Conservation (phyloP, 2,797 vertebrate genomes). For the Dicrostonyx torquatus region DNA sequence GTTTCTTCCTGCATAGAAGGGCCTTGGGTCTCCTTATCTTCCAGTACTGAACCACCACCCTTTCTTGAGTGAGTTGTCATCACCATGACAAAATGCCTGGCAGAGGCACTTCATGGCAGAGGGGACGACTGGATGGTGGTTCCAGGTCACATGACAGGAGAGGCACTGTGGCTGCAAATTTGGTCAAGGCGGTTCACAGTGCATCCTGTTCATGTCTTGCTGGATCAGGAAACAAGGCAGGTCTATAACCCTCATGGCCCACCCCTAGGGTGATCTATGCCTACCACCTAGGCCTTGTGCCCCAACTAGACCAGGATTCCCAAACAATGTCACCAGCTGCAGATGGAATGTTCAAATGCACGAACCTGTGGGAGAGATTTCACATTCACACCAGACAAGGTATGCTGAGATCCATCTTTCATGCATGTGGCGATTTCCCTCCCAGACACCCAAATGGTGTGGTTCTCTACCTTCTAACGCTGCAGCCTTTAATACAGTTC, state of each 20-base stretch:
- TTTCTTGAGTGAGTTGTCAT: background rate
- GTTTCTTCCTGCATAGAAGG: background rate
- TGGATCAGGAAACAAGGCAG: background rate
- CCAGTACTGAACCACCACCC: background rate
- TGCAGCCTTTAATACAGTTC: background rate
- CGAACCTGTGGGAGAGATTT: background rate
- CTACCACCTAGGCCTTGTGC: background rate
- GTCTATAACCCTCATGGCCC: background rate
- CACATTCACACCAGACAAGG: background rate
- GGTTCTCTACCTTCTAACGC: background rate
- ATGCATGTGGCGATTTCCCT: background rate
- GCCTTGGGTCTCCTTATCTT: background rate
- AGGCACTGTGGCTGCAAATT: background rate
- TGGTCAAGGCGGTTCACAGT: background rate
- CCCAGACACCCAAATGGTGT: too few relatives aligned
- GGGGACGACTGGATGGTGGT: too few relatives aligned
- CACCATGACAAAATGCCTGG: background rate
- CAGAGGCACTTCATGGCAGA: background rate
- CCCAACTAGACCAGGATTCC: background rate
- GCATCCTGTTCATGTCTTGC: background rate
- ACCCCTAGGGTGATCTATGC: background rate
- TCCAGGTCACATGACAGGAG: background rate
- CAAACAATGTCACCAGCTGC: background rate
- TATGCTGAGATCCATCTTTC: background rate
- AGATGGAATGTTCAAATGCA: background rate